Evolutionary conservation across 2,113 vertebrate genomes (phyloP).

Genomic region (Dolichallabes microphthalmus): DNA sequence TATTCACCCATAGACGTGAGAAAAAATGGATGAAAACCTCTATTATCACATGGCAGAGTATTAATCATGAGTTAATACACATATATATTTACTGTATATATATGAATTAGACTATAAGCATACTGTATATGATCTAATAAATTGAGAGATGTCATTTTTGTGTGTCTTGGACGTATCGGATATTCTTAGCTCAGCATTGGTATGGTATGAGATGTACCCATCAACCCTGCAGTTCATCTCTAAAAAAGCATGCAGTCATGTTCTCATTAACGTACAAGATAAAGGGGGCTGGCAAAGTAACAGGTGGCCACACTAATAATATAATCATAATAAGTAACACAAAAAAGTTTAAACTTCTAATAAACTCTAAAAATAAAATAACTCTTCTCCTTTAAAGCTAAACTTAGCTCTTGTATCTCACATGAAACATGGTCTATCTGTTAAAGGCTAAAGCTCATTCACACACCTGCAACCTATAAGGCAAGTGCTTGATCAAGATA

Average conservation of each 20-base stretch:
- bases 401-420: background rate
- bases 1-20: background rate
- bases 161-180: background rate
- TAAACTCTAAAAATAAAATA: background rate
- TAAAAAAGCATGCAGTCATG: background rate
- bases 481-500: slow-evolving; percentile 23
- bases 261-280: background rate
- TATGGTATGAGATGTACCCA: background rate
- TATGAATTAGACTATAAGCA: background rate
- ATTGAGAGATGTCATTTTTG: background rate
- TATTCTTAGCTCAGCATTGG: background rate
- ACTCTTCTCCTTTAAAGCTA: background rate
- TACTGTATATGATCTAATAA: background rate
- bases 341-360: background rate
- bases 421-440: background rate
- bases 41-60: background rate
- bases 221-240: background rate
- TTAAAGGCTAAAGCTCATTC: background rate
- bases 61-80: background rate
- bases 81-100: background rate
- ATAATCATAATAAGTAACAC: background rate
- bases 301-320: background rate
- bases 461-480: slow-evolving; percentile 9
- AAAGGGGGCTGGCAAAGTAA: background rate
- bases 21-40: background rate